phyloP scores from a whole-genome alignment of 2,113 vertebrate species.

The Gopherus flavomarginatus region DNA sequence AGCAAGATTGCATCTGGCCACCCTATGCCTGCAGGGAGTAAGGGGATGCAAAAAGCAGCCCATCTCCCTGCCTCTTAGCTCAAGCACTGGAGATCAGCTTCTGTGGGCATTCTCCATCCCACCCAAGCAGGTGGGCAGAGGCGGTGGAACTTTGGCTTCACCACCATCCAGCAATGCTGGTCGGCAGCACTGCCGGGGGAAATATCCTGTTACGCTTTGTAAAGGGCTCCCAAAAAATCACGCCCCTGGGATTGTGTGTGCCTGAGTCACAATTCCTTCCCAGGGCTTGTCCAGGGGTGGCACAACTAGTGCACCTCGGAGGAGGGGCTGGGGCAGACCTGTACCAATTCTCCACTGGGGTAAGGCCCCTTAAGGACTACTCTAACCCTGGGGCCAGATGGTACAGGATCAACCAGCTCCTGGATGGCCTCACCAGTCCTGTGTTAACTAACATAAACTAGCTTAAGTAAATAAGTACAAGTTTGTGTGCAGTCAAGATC shows the following conservation, averaged over 20 bases:
- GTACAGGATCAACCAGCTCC: not conserved
- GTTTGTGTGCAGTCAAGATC: not conserved
- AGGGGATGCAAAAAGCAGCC: not conserved
- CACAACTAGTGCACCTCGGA: not conserved
- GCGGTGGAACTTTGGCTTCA: not conserved
- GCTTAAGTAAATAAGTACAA: not conserved
- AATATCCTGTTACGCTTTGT: not conserved
- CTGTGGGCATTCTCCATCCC: not conserved
- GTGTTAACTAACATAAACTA: not conserved
- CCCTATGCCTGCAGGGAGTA: not conserved
- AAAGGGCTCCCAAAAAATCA: not conserved
- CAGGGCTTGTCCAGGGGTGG: not conserved
- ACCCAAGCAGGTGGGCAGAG: not conserved
- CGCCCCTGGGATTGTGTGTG: no score
- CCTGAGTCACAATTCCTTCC: not conserved
- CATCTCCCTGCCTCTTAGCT: not conserved
- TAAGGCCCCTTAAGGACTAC: not conserved
- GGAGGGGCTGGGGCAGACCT: not conserved
- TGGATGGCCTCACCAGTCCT: not conserved
- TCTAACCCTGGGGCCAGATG: not conserved
- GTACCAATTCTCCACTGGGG: not conserved
- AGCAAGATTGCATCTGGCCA: not conserved
- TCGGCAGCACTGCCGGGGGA: not conserved
- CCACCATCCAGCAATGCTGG: not conserved
- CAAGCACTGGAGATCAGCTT: not conserved